A percentile compares a stretch with the other conserved stretches of the same genome.
phyloP scores from a whole-genome alignment of 2,888 invertebrate genomes.

The Melanotus villosus region DNA sequence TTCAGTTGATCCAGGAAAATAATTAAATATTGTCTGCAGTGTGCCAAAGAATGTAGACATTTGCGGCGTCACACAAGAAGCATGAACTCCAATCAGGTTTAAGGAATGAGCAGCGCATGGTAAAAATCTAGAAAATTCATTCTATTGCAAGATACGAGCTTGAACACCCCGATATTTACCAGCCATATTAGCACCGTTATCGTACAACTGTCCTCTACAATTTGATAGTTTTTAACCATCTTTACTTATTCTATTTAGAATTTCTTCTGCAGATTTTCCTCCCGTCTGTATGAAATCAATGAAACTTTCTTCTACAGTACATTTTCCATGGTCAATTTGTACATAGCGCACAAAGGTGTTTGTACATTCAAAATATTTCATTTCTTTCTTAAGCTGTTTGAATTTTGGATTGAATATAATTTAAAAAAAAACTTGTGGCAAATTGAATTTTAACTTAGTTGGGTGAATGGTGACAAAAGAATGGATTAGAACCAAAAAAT shows the following conservation, averaged over 20 bases:
- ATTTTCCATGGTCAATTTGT: background rate
- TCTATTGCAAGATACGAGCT: slow-evolving; percentile 55
- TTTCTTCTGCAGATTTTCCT: slow-evolving; percentile 47
- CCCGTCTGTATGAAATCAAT: slow-evolving; percentile 57
- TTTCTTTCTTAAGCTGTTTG: too few species aligned
- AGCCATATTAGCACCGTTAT: slow-evolving; percentile 59
- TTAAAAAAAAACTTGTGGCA: too few species aligned
- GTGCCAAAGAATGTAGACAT: slow-evolving; percentile 54
- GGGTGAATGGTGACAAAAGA: too few species aligned
- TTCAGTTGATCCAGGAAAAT: slow-evolving; percentile 52
- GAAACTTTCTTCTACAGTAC: slow-evolving; percentile 56
- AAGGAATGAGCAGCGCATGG: slow-evolving; percentile 57
- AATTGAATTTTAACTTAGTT: too few species aligned
- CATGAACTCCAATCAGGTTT: slow-evolving; percentile 58
- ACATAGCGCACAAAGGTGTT: slow-evolving; percentile 2
- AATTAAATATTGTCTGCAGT: slow-evolving; percentile 54
- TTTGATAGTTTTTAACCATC: slow-evolving; percentile 47
- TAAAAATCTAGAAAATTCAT: slow-evolving; percentile 57
- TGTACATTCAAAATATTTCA: too few species aligned
- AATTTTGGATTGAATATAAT: too few species aligned
- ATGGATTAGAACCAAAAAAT: too few species aligned
- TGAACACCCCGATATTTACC: slow-evolving; percentile 58
- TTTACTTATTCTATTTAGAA: background rate
- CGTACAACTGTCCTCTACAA: slow-evolving; percentile 55
- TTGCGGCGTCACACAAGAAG: slow-evolving; percentile 52